phyloP scores from a whole-genome alignment of 2,888 invertebrate genomes.

The Catocala sponsa region DNA sequence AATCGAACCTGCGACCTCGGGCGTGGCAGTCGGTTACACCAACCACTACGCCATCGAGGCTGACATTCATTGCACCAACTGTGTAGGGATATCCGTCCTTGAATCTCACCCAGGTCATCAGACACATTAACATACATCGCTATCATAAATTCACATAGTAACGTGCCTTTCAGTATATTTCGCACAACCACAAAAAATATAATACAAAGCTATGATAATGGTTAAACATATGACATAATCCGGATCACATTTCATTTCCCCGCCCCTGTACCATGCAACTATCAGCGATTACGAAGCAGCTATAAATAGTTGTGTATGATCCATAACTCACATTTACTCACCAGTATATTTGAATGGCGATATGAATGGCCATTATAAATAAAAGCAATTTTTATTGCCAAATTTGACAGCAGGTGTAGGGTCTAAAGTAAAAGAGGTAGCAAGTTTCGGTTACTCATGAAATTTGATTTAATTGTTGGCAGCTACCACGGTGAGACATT shows the following conservation, averaged over 20 bases:
- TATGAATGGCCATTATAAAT: slow-evolving; percentile 54
- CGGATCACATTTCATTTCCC: slow-evolving; percentile 5
- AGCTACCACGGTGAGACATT: too few relatives aligned
- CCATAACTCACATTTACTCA: slow-evolving; percentile 44
- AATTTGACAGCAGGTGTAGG: slow-evolving; percentile 31
- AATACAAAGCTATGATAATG: background rate
- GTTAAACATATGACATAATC: background rate
- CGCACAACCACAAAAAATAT: too few relatives aligned
- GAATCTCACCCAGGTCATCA: too few relatives aligned
- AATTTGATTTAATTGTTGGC: too few relatives aligned
- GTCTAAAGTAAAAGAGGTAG: background rate
- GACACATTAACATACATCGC: background rate
- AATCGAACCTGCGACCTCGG: too few relatives aligned
- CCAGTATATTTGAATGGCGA: slow-evolving; percentile 52
- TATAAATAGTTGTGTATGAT: slow-evolving; percentile 36
- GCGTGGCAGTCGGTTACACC: too few relatives aligned
- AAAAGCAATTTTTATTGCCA: slow-evolving; percentile 54
- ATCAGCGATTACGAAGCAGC: slow-evolving; percentile 24
- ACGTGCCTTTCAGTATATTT: too few relatives aligned
- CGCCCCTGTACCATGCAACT: slow-evolving; percentile 7
- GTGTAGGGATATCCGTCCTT: too few relatives aligned
- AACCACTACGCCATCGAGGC: too few relatives aligned
- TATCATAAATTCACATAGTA: too few relatives aligned
- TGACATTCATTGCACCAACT: too few relatives aligned
- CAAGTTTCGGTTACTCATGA: background rate